Evolutionary conservation across 2,113 vertebrate species (phyloP).

Genomic region (Abramis brama): DNA sequence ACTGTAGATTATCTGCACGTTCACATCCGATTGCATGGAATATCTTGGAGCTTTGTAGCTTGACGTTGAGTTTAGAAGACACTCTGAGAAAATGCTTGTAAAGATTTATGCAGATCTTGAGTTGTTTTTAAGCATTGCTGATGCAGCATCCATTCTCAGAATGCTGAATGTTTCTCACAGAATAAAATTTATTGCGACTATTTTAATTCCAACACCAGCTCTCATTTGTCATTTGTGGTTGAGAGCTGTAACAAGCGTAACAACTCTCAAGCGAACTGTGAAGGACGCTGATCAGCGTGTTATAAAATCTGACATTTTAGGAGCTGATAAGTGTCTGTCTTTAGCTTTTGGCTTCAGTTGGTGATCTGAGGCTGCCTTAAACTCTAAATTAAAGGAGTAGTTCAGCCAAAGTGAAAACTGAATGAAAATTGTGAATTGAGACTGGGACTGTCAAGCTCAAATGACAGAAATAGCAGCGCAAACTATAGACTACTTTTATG

Average conservation of each 20-base stretch:
- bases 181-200: background rate
- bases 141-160: background rate
- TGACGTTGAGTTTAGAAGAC: background rate
- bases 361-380: background rate
- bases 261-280: slow-evolving; percentile 9
- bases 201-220: slow-evolving; percentile 6
- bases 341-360: background rate
- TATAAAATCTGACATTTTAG: slow-evolving; percentile 20
- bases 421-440: background rate
- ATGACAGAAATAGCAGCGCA: background rate
- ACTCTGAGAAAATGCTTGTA: background rate
- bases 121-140: slow-evolving; percentile 24
- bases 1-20: background rate
- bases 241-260: background rate
- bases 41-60: background rate
- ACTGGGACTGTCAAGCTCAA: background rate
- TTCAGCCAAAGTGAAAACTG: no score
- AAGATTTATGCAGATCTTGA: background rate
- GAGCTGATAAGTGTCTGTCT: slow-evolving; percentile 6
- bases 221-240: slow-evolving; percentile 11
- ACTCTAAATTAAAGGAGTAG: slow-evolving; percentile 1
- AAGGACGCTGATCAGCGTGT: background rate
- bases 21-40: background rate
- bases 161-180: background rate
- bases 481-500: background rate